Percentiles rank a stretch among this genome's conserved stretches.
These are phyloP conservation scores for Cephus spinipes DNA, from an alignment of 2,888 invertebrate genomes.

Conservation along the genomic window DNA sequence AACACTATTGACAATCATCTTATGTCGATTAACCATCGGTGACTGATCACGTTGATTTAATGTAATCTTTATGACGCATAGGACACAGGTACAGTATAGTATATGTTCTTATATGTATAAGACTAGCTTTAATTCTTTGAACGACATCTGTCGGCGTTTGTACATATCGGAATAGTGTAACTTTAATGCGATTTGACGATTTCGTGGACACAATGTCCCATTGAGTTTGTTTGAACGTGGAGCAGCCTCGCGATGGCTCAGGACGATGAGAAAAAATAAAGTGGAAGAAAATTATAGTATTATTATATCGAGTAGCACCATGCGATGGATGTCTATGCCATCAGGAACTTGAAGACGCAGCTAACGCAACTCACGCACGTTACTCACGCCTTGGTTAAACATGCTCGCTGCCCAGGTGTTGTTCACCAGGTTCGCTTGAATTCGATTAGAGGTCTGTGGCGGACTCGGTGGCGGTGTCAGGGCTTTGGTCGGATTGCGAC, in stretches of 20 bases:
- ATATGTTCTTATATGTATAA: not conserved
- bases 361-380: not conserved
- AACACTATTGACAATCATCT: not conserved
- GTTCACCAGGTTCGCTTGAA: not conserved
- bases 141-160: not conserved
- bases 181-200: not conserved
- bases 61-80: not conserved
- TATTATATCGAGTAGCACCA: not conserved
- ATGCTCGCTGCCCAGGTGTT: not conserved
- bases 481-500: constrained; percentile 60
- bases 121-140: not conserved
- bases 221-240: not conserved
- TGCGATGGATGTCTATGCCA: not conserved
- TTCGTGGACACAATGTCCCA: not conserved
- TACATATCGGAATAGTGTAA: not conserved
- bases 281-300: not conserved
- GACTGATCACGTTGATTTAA: not conserved
- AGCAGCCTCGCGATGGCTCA: not conserved
- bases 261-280: not conserved
- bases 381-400: not conserved
- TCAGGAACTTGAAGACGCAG: not conserved
- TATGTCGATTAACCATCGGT: not conserved
- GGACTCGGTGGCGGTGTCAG: constrained; percentile 59
- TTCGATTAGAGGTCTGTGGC: constrained; percentile 49
- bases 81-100: not conserved